Evolutionary conservation across 2,888 invertebrate genomes (phyloP), one percentile per base, ranked within the genome.

Genomic region (Lucinisca nassula): DNA sequence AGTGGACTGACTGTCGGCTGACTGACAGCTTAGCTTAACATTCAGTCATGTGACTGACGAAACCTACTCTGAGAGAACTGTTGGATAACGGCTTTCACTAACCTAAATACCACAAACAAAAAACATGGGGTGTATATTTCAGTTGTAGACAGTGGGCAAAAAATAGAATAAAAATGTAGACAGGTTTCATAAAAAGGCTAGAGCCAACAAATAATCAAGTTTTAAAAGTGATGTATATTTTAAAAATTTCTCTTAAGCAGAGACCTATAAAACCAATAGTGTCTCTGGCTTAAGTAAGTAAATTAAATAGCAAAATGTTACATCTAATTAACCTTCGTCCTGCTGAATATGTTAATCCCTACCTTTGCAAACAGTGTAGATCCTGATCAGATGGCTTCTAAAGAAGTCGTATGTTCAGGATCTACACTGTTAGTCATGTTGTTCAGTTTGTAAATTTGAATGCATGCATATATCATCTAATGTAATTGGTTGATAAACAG

Each of bases 1-100:
- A n/a, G n/a, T n/a, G n/a, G n/a, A n/a, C n/a, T n/a, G n/a, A 45
- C 45, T 12, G 45, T 45, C 45, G 17, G 8, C 10, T 45, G 45
- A 45, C 17, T 12, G 45, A 12, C 45, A 45, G 45, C 45, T 45
- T 8, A 45, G 10, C 8, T 17, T 17, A 45, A 45, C 17, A 45
- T 45, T 45, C 45, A 55, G 67, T 30, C 24, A 24, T 21, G 3
- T n/a, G 27, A 67, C 67, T 67, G 1, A 67, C 67, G 67, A 67
- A 67, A 67, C 67, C 67, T 67, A 6, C 12, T 21, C 30, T 67
- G 67, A 67, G 67, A 67, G 67, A 67, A 67, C 67, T 35, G 35
- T 24, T 67, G 67, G 67, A 67, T 67, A 67, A n/a, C 3, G 67
- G 1, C 30, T 10, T 1, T 67, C 67, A 67, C 67, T 67, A 67